Percentiles rank a stretch among this genome's conserved stretches.
Conservation (phyloP, 2,888 invertebrate species). For the Empis stercorea region DNA sequence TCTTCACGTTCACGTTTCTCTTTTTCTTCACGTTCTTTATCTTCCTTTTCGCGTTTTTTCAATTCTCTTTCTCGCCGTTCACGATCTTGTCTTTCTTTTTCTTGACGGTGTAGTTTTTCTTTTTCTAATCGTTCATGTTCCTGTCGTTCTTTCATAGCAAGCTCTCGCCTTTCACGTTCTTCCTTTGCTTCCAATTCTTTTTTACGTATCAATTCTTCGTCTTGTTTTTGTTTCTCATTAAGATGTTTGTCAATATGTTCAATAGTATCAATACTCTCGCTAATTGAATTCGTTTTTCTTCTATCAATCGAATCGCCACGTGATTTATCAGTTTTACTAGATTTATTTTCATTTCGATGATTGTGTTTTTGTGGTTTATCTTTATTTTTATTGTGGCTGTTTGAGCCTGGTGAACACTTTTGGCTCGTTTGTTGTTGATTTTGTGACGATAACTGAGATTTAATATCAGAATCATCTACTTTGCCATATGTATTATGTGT, state of each 20-base stretch:
- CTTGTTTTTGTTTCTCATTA: constrained; percentile 16
- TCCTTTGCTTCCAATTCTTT: constrained; percentile 31
- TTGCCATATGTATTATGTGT: constrained; percentile 5
- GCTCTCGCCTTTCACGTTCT: constrained; percentile 20
- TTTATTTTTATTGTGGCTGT: constrained; percentile 16
- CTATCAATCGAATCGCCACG: constrained; percentile 14
- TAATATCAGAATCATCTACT: constrained; percentile 12
- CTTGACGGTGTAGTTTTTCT: constrained; percentile 16
- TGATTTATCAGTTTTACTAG: constrained; percentile 15
- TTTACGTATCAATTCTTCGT: constrained; percentile 22
- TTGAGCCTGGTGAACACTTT: constrained; percentile 10
- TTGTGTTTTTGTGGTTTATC: constrained; percentile 30
- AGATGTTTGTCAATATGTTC: neutral
- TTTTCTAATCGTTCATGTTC: constrained; percentile 19
- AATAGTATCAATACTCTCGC: neutral
- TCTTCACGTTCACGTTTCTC: constrained; percentile 24
- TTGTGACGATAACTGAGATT: constrained; percentile 15
- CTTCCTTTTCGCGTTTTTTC: constrained; percentile 24
- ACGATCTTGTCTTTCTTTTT: constrained; percentile 20
- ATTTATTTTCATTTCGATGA: constrained; percentile 25
- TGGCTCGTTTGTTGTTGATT: constrained; percentile 6
- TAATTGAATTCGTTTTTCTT: constrained; percentile 6
- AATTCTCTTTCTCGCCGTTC: constrained; percentile 27
- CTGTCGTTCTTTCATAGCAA: constrained; percentile 19
- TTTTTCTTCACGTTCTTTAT: constrained; percentile 20